A percentile compares a stretch with the other conserved stretches of the same genome.
Evolutionary conservation across 2,797 vertebrate species (phyloP).

Genomic region (Halcyon leucocephala): DNA sequence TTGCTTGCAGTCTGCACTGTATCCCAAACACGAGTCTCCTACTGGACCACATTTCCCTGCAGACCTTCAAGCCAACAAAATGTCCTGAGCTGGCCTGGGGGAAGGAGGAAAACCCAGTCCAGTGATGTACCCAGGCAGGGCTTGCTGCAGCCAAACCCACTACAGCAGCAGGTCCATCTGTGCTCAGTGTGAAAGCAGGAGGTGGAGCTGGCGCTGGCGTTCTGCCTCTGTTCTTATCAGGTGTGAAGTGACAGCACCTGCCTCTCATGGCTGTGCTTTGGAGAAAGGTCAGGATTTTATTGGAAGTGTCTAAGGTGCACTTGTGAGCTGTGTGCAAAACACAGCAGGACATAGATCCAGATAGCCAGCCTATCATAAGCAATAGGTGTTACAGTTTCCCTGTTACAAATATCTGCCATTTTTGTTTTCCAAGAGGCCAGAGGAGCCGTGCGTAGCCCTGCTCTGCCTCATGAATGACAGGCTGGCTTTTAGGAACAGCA

Average conservation of each 20-base stretch:
- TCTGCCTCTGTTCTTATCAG: fast-evolving
- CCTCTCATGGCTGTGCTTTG: background rate
- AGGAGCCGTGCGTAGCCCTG: background rate
- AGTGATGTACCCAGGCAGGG: fast-evolving
- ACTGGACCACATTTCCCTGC: background rate
- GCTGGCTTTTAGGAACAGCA: background rate
- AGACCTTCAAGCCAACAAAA: background rate
- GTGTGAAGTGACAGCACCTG: background rate
- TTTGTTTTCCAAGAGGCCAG: background rate
- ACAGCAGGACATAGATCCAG: background rate
- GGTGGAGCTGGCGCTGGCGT: background rate
- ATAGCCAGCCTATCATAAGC: background rate
- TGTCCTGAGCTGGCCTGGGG: background rate
- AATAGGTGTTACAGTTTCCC: background rate
- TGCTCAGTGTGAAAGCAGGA: background rate
- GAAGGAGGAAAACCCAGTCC: background rate
- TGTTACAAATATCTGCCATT: background rate
- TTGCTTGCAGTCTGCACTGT: background rate
- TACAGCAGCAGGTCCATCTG: background rate
- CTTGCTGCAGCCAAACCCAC: background rate
- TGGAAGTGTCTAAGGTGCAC: background rate
- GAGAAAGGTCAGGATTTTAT: background rate
- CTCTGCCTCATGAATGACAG: background rate
- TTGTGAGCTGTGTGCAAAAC: background rate
- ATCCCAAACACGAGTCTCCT: background rate